Evolutionary conservation across 2,797 vertebrate genomes (phyloP).

Genomic region (Danio aesculapii): DNA sequence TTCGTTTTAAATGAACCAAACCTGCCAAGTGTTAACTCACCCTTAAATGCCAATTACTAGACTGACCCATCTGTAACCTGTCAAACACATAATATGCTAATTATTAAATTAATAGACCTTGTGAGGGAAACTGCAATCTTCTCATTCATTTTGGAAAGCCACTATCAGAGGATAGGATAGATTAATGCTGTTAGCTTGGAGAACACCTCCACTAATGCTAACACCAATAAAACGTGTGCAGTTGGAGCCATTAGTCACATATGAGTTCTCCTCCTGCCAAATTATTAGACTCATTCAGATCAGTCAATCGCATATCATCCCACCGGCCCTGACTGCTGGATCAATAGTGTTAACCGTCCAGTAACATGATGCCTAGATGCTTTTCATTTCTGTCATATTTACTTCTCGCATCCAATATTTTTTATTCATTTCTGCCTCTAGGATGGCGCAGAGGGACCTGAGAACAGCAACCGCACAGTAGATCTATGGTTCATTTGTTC

Average conservation of each 20-base stretch:
- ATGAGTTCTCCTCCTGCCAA: constrained; percentile 5
- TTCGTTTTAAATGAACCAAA: too few species aligned
- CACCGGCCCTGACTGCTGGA: neutral
- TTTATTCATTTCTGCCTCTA: neutral
- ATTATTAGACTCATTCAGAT: constrained; percentile 34
- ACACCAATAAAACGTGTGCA: constrained; percentile 9
- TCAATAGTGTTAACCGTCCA: constrained; percentile 29
- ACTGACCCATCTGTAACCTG: neutral
- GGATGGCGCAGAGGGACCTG: neutral
- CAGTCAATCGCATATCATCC: constrained; percentile 17
- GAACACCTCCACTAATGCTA: constrained; percentile 38
- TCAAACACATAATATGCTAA: neutral
- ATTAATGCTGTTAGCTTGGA: constrained; percentile 2
- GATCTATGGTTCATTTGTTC: constrained; percentile 8
- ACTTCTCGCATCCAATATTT: neutral
- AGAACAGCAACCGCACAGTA: neutral
- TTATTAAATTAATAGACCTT: constrained; percentile 11
- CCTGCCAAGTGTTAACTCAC: neutral
- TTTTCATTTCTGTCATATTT: constrained; percentile 40
- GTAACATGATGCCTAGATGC: constrained; percentile 8
- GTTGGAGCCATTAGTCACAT: constrained; percentile 15
- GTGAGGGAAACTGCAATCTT: neutral
- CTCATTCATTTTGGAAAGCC: neutral
- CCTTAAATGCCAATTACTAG: neutral
- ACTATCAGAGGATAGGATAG: neutral